These are phyloP conservation scores for Scytalopus superciliaris DNA, from an alignment of 2,113 vertebrate genomes.

Conservation along the genomic window DNA sequence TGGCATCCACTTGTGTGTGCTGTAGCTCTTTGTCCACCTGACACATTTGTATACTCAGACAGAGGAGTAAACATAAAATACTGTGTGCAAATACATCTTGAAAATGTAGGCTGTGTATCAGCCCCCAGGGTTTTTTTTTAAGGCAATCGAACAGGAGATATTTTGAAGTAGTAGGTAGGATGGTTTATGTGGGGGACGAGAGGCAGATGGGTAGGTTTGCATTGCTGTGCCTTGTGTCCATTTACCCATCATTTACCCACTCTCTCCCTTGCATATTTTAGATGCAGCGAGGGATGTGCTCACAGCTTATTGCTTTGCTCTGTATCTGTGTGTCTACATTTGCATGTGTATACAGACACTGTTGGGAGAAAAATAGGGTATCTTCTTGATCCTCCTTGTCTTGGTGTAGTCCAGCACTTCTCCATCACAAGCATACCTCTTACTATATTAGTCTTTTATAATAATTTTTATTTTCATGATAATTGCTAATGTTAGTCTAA, in stretches of 20 bases:
- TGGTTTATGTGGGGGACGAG: not conserved
- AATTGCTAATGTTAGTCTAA: not conserved
- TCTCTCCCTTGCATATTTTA: not conserved
- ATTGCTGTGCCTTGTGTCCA: not conserved
- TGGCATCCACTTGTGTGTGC: not conserved
- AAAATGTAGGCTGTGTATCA: not conserved
- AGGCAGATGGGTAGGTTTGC: not conserved
- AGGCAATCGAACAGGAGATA: not conserved
- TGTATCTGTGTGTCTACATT: not conserved
- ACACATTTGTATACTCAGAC: not conserved
- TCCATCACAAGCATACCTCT: not conserved
- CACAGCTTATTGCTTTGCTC: not conserved
- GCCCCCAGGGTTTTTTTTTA: not conserved
- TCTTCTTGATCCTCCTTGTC: not conserved
- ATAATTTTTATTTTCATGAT: not conserved
- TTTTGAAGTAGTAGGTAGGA: not conserved
- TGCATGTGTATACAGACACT: not conserved
- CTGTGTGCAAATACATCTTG: not conserved
- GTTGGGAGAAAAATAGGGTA: not conserved
- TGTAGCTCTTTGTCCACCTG: not conserved
- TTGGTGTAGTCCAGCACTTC: not conserved
- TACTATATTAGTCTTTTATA: not conserved
- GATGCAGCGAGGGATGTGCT: not conserved
- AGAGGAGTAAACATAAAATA: not conserved
- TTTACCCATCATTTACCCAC: not conserved